Evolutionary conservation across 2,113 vertebrate species (phyloP), one percentile per base, ranked within the genome.

Genomic region (Hippocampus mohnikei): DNA sequence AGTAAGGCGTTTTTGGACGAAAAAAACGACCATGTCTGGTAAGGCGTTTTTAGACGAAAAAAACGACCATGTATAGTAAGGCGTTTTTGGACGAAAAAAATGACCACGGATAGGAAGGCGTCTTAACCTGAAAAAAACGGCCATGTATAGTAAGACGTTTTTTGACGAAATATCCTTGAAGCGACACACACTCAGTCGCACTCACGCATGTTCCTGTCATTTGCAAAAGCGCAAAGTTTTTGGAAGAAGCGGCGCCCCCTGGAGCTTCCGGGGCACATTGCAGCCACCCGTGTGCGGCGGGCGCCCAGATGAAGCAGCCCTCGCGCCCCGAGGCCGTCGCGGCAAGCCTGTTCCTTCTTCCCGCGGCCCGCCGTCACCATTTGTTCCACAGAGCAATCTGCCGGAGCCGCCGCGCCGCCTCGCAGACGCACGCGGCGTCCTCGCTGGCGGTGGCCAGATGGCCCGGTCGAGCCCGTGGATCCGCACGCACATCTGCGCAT

Each of bases 401-500:
- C 95, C 94, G 94, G 93, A 97, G 96, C 95, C 95, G 96, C 93
- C 92, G 94, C 95, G 91, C 91, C 91, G 92, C 91, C 91, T 96
- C 15, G 94, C 95, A 99, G 95, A 98, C 95, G 94, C 94, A 94
- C 89, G 90, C 92, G 93, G 94, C 96, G 96, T 97, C 96, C 97
- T 97, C 94, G 95, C 95, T 93, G 91, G 91, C 94, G 94, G 94
- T 93, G 92, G 94, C 96, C 97, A 98, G 98, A 98, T 99, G 97
- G 96, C 94, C 92, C 91, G 91, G 93, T 94, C 95, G 95, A 96
- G 96, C 96, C 96, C 97, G 96, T 95, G 94, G 95, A 96, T 96
- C 94, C 98, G 94, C 93, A 94, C 92, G 93, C 96, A 98, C 96
- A 98, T 98, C 96, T 99, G 97, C 93, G 95, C 98, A 93, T 93